Evolutionary conservation across 2,888 invertebrate species (phyloP).

Genomic region (Chymomyza amoena): DNA sequence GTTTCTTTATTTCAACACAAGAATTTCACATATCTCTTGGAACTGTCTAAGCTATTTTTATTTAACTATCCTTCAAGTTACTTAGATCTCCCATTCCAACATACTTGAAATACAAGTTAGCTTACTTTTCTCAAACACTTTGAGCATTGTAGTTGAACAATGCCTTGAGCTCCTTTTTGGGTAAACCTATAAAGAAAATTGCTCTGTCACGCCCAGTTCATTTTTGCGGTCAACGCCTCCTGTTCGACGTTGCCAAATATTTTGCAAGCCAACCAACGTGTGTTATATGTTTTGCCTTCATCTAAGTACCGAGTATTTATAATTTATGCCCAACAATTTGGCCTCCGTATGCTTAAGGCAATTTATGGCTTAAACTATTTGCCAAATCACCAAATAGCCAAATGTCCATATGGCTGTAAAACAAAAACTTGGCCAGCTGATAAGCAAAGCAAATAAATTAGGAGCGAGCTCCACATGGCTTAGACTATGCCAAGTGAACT

Average conservation of each 20-base stretch:
- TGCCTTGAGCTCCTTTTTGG: not conserved
- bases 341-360: constrained; percentile 36
- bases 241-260: not conserved
- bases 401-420: constrained; percentile 22
- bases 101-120: not conserved
- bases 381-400: constrained; percentile 43
- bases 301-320: not conserved
- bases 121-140: not conserved
- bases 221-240: not conserved
- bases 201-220: not conserved
- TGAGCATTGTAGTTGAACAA: not conserved
- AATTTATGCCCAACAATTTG: constrained; percentile 37
- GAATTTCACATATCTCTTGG: too few species aligned
- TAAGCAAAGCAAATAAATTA: constrained; percentile 64
- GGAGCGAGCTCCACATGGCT: not conserved
- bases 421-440: constrained; percentile 51
- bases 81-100: too few species aligned
- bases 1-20: too few species aligned
- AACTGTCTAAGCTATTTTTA: too few species aligned
- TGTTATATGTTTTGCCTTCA: not conserved
- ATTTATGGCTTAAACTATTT: constrained; percentile 57
- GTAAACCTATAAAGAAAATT: not conserved
- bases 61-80: not conserved
- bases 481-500: constrained; percentile 1
- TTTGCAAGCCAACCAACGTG: not conserved